A percentile compares a stretch with the other conserved stretches of the same genome.
Evolutionary conservation across 2,113 vertebrate genomes (phyloP).

Genomic region (Coreoperca whiteheadi): DNA sequence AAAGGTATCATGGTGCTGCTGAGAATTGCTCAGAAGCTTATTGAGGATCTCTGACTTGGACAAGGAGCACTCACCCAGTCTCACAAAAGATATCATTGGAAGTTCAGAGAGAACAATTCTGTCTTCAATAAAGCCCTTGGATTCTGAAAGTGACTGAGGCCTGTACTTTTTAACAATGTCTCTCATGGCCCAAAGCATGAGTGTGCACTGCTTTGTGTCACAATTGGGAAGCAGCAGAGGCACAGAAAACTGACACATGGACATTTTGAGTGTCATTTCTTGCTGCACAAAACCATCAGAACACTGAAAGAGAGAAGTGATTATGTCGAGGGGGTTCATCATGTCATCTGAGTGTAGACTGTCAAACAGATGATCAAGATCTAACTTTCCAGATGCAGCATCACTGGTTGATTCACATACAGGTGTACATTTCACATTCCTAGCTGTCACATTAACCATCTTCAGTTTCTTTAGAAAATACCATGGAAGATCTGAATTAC

Average conservation of each 20-base stretch:
- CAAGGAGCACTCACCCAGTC: slow-evolving; percentile 80
- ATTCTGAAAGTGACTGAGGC: slow-evolving; percentile 56
- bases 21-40: slow-evolving; percentile 77
- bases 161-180: slow-evolving; percentile 79
- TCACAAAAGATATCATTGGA: slow-evolving; percentile 85
- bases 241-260: slow-evolving; percentile 85
- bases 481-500: slow-evolving; percentile 66
- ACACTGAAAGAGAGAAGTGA: slow-evolving; percentile 84
- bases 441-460: slow-evolving; percentile 78
- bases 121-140: slow-evolving; percentile 65
- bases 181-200: slow-evolving; percentile 84
- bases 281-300: slow-evolving; percentile 83
- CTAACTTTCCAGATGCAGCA: not conserved
- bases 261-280: slow-evolving; percentile 84
- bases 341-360: not conserved
- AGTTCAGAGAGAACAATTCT: slow-evolving; percentile 72
- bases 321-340: slow-evolving; percentile 83
- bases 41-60: slow-evolving; percentile 88
- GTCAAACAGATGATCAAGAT: not conserved
- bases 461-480: slow-evolving; percentile 76
- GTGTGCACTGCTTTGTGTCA: slow-evolving; percentile 72
- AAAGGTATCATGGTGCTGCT: slow-evolving; percentile 80
- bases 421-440: slow-evolving; percentile 42
- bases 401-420: slow-evolving; percentile 6
- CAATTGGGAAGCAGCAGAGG: slow-evolving; percentile 84